Evolutionary conservation across 2,888 invertebrate species (phyloP).

Genomic region (Drosophila paranaensis): DNA sequence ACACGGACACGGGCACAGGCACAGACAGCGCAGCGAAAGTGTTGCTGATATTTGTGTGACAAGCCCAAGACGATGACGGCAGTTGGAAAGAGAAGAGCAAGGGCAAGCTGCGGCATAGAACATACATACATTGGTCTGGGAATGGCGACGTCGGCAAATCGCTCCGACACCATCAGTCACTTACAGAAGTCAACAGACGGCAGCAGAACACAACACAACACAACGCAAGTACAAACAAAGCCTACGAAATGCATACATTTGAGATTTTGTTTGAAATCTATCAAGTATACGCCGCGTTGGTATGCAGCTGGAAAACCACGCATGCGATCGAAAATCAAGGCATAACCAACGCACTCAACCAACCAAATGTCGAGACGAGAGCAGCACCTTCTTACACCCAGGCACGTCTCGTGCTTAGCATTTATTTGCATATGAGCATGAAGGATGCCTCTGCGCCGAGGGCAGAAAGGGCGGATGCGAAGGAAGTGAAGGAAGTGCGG

Average conservation of each 20-base stretch:
- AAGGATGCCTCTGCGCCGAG: slow-evolving; percentile 25
- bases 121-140: slow-evolving; percentile 19
- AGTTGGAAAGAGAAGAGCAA: neutral
- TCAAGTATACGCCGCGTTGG: slow-evolving; percentile 65
- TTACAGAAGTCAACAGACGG: slow-evolving; percentile 46
- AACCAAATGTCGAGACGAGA: slow-evolving; percentile 19
- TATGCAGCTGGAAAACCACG: slow-evolving; percentile 13
- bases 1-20: slow-evolving; percentile 1
- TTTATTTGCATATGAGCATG: slow-evolving; percentile 69
- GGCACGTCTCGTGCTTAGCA: slow-evolving; percentile 58
- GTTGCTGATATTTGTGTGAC: slow-evolving; percentile 64
- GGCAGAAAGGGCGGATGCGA: slow-evolving; percentile 2
- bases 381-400: neutral
- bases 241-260: slow-evolving; percentile 52
- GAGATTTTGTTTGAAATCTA: slow-evolving; percentile 63
- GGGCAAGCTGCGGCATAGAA: neutral
- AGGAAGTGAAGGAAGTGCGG: slow-evolving; percentile 33
- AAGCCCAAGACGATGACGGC: slow-evolving; percentile 46
- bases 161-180: slow-evolving; percentile 64
- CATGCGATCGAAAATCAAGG: slow-evolving; percentile 43
- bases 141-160: slow-evolving; percentile 40
- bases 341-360: slow-evolving; percentile 36
- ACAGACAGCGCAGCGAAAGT: slow-evolving; percentile 49
- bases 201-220: slow-evolving; percentile 30
- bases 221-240: slow-evolving; percentile 49